Percentiles rank a stretch among this genome's conserved stretches.
phyloP scores from a whole-genome alignment of 2,888 invertebrate species.

The Taenaris catops region DNA sequence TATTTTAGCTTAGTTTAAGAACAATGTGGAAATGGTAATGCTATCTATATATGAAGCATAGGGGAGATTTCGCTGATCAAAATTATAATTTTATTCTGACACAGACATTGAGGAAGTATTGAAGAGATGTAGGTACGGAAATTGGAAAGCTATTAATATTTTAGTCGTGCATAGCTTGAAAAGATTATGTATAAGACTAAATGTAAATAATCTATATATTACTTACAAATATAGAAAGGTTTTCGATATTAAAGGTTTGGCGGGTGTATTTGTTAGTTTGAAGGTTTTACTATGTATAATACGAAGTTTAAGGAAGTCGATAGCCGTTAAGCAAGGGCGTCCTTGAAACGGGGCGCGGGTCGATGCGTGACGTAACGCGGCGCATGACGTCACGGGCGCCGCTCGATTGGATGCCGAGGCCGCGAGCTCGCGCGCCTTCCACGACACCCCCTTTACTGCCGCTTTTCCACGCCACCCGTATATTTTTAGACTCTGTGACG shows the following conservation, averaged over 20 bases:
- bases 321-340: conserved; percentile 58
- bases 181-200: no score
- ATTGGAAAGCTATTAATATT: no score
- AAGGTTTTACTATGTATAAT: conserved; percentile 13
- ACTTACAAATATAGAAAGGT: neutral
- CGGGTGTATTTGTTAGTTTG: conserved; percentile 2
- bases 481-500: conserved; percentile 73
- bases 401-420: conserved; percentile 55
- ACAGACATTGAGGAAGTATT: no score
- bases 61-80: no score
- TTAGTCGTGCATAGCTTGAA: no score
- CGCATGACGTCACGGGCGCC: conserved; percentile 65
- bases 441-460: conserved; percentile 42
- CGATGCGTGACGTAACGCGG: conserved; percentile 67
- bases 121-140: no score
- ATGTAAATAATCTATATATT: no score
- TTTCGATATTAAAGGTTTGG: conserved; percentile 1
- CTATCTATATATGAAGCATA: no score
- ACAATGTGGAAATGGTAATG: no score
- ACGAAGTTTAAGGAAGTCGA: conserved; percentile 46
- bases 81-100: no score
- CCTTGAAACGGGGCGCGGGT: conserved; percentile 67
- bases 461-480: conserved; percentile 45
- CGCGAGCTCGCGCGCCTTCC: conserved; percentile 32
- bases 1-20: no score